Conservation (phyloP, 2,888 invertebrate genomes). For the Thysanoteuthis rhombus region DNA sequence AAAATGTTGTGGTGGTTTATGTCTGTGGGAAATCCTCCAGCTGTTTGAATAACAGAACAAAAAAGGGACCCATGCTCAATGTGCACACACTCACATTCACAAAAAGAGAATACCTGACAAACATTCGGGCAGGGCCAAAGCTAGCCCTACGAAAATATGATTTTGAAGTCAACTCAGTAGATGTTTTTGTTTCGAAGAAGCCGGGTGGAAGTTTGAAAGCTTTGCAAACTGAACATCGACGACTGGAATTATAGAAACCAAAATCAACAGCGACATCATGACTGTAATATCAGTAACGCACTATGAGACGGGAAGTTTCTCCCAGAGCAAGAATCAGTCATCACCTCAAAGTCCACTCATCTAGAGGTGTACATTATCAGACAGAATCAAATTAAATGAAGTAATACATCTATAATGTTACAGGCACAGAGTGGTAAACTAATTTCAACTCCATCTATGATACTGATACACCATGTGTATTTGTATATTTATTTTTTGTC, state of each 20-base stretch:
- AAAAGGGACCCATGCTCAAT: neutral
- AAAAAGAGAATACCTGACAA: neutral
- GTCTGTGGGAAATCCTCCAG: neutral
- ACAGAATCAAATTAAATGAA: no score
- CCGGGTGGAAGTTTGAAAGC: neutral
- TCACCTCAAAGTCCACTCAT: no score
- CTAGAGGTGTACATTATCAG: no score
- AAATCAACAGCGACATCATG: no score
- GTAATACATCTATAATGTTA: no score
- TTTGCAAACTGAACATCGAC: neutral
- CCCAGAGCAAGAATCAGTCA: no score
- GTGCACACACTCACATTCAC: neutral
- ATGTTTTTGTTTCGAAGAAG: neutral
- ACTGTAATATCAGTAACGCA: no score
- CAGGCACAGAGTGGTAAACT: no score
- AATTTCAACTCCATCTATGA: no score
- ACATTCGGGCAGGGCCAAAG: neutral
- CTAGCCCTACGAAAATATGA: neutral
- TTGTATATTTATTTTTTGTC: no score
- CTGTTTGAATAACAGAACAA: neutral
- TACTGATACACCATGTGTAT: no score
- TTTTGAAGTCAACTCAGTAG: neutral
- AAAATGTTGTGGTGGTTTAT: neutral
- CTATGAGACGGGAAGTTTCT: no score
- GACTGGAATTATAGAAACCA: neutral